Evolutionary conservation across 2,888 invertebrate species (phyloP).

Genomic region (Podabrus alpinus): DNA sequence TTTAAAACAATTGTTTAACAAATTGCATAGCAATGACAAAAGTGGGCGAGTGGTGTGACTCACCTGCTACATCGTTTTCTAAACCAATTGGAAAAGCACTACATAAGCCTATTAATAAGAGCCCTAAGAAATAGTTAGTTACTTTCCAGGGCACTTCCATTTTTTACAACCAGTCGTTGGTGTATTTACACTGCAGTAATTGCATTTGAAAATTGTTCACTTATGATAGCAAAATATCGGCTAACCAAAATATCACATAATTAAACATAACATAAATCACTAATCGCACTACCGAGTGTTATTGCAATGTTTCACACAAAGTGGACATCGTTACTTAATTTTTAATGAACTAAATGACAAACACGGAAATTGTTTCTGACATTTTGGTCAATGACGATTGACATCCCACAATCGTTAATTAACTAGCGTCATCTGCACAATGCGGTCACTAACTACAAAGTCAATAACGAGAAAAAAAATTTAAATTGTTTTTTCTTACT

Average conservation of each 20-base stretch:
- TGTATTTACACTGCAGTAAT: conserved; percentile 8
- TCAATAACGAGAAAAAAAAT: not conserved
- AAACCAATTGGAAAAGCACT: conserved; percentile 54
- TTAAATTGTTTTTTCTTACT: not conserved
- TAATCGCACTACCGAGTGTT: not conserved
- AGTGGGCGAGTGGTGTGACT: conserved; percentile 47
- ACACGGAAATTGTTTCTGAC: not conserved
- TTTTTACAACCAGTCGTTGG: conserved; percentile 17
- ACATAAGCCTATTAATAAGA: conserved; percentile 51
- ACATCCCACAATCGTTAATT: not conserved
- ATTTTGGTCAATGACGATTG: not conserved
- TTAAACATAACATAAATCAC: conserved; percentile 8
- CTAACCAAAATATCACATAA: conserved; percentile 27
- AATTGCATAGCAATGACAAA: conserved; percentile 36
- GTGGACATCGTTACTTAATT: not conserved
- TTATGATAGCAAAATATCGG: conserved; percentile 6
- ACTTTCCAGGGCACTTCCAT: conserved; percentile 50
- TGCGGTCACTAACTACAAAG: not conserved
- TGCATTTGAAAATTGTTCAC: conserved; percentile 20
- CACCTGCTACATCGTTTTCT: conserved; percentile 53
- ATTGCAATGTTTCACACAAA: not conserved
- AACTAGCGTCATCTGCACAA: not conserved
- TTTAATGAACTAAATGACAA: conserved; percentile 5
- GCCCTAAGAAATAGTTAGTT: conserved; percentile 46
- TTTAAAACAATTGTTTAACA: conserved; percentile 8